Conservation (phyloP, 2,113 vertebrate genomes). For the Atractosteus spatula region DNA sequence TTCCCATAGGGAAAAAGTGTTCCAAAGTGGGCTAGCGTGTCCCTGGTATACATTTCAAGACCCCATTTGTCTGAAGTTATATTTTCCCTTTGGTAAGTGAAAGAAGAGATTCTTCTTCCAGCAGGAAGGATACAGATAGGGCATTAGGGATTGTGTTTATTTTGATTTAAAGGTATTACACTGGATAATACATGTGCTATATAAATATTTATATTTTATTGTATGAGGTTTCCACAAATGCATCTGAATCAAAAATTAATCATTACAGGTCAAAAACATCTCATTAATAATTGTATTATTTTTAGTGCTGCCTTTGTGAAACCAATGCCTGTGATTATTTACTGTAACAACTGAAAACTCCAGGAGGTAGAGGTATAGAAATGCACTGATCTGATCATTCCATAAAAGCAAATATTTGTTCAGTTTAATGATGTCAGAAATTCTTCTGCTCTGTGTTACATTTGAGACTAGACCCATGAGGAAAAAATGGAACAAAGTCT, state of each 20-base stretch:
- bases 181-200: slow-evolving; percentile 36
- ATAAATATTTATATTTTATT: slow-evolving; percentile 43
- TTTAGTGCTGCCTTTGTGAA: too few species aligned
- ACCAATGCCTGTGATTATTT: too few species aligned
- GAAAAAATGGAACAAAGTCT: too few species aligned
- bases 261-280: slow-evolving; percentile 52
- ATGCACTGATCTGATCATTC: too few species aligned
- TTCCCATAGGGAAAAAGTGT: slow-evolving; percentile 47
- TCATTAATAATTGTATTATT: too few species aligned
- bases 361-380: too few species aligned
- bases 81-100: slow-evolving; percentile 64
- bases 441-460: too few species aligned
- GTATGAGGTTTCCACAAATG: slow-evolving; percentile 55
- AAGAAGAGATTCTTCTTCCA: slow-evolving; percentile 59
- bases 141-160: slow-evolving; percentile 68
- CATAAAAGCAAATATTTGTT: too few species aligned
- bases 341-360: too few species aligned
- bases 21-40: slow-evolving; percentile 65
- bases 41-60: slow-evolving; percentile 61
- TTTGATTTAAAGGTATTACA: slow-evolving; percentile 59
- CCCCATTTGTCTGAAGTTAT: slow-evolving; percentile 67
- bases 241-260: slow-evolving; percentile 63
- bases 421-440: too few species aligned
- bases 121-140: slow-evolving; percentile 67
- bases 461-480: too few species aligned